Conservation (phyloP, 1,140 invertebrate genomes). For the Pseudomyrmex gracilis region DNA sequence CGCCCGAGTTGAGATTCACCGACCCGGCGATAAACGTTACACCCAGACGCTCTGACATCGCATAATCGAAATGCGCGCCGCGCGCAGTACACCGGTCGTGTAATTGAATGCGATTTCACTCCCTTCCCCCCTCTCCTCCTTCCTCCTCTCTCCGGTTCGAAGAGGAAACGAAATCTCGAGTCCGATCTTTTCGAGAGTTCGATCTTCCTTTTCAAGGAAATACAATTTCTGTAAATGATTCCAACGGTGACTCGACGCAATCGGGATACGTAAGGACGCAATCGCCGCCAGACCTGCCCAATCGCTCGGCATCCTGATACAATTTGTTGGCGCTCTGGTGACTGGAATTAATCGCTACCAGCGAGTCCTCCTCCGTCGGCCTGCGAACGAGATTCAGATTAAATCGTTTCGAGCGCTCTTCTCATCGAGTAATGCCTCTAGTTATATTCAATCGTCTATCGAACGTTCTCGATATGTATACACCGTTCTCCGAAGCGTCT, state of each 20-base stretch:
- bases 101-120: not conserved
- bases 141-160: too few species aligned
- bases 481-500: not conserved
- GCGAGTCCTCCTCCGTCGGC: slow-evolving; percentile 82
- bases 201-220: slow-evolving; percentile 71
- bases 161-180: not conserved
- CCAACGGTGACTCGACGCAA: slow-evolving; percentile 81
- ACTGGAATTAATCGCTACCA: slow-evolving; percentile 75
- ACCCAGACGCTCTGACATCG: too few species aligned
- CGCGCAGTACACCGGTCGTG: not conserved
- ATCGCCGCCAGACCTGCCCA: slow-evolving; percentile 80
- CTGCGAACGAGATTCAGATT: slow-evolving; percentile 73
- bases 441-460: slow-evolving; percentile 13
- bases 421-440: not conserved
- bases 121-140: too few species aligned
- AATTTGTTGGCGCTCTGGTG: slow-evolving; percentile 77
- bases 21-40: not conserved
- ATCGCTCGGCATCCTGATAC: slow-evolving; percentile 82
- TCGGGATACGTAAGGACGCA: slow-evolving; percentile 79
- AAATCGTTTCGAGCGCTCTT: slow-evolving; percentile 20
- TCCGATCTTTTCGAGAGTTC: not conserved
- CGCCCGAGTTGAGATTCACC: not conserved
- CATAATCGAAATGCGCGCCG: too few species aligned
- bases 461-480: not conserved
- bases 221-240: slow-evolving; percentile 81